Evolutionary conservation across 2,797 vertebrate species (phyloP).

Genomic region (Micrastur ruficollis): DNA sequence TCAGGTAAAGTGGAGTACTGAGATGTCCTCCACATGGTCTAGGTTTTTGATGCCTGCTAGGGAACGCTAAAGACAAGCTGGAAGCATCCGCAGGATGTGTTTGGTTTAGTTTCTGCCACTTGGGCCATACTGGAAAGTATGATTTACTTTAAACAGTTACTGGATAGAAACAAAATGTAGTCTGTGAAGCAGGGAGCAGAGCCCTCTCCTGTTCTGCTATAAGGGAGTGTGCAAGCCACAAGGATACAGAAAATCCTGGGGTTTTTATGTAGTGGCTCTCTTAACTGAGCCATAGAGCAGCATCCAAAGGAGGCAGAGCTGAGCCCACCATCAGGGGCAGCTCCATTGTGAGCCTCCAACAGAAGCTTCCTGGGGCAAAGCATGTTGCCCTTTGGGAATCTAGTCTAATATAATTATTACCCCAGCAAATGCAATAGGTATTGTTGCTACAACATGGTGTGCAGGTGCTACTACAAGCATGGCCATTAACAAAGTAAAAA

Average conservation of each 20-base stretch:
- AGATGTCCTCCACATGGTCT: background rate
- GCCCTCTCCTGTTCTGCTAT: background rate
- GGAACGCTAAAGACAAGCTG: background rate
- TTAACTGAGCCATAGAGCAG: background rate
- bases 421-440: background rate
- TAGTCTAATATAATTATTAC: background rate
- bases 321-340: background rate
- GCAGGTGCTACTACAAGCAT: background rate
- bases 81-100: background rate
- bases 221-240: background rate
- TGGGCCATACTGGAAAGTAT: background rate
- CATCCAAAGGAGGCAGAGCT: background rate
- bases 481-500: background rate
- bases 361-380: background rate
- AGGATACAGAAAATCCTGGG: background rate
- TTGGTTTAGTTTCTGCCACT: background rate
- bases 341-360: background rate
- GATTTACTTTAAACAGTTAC: background rate
- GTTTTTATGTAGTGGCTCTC: background rate
- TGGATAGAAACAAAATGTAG: background rate
- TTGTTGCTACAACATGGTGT: background rate
- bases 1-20: background rate
- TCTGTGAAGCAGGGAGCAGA: background rate
- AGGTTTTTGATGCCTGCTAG: background rate
- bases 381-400: background rate